phyloP scores from a whole-genome alignment of 2,888 invertebrate species.

The Andrena bucephala region DNA sequence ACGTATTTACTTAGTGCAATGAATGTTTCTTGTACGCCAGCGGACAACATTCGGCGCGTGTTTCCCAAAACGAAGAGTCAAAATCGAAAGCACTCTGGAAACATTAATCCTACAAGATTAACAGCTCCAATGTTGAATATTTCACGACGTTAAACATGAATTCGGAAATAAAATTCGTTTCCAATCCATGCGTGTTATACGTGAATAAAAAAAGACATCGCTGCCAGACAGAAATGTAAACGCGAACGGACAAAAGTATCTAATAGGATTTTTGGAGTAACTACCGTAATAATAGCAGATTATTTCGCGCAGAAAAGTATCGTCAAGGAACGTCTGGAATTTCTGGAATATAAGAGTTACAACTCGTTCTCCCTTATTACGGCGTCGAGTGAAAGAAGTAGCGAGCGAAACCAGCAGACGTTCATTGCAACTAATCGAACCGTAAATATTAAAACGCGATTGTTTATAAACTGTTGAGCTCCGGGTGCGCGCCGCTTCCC shows the following conservation, averaged over 20 bases:
- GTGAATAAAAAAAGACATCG: too few relatives aligned
- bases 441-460: not conserved
- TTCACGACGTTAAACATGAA: not conserved
- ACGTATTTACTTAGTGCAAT: not conserved
- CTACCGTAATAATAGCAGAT: too few relatives aligned
- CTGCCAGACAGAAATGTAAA: too few relatives aligned
- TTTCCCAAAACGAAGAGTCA: not conserved
- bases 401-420: too few relatives aligned
- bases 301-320: too few relatives aligned
- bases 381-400: not conserved
- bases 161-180: not conserved
- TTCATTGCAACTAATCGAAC: not conserved
- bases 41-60: not conserved
- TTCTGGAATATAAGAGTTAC: not conserved
- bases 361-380: not conserved
- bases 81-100: not conserved
- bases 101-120: not conserved
- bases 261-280: too few relatives aligned
- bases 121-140: not conserved
- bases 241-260: too few relatives aligned
- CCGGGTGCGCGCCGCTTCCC: not conserved
- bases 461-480: not conserved
- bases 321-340: too few relatives aligned
- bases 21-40: not conserved
- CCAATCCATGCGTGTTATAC: not conserved